These are phyloP conservation scores for Popillia japonica DNA, from an alignment of 1,140 invertebrate species.

Conservation along the genomic window DNA sequence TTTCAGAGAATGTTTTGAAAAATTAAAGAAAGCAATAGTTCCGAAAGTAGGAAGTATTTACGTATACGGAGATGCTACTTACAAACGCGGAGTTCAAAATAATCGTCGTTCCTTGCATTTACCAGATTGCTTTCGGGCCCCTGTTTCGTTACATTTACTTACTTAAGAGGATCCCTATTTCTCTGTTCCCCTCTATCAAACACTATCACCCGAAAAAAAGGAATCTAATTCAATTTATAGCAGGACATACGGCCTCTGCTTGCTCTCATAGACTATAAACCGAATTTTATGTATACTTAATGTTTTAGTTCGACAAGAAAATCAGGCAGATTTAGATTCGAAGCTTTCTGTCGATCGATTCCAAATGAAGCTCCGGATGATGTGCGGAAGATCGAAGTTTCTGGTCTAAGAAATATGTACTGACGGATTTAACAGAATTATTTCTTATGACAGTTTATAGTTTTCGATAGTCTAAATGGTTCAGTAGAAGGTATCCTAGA, in stretches of 20 bases:
- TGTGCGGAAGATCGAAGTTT: not conserved
- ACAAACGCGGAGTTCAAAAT: not conserved
- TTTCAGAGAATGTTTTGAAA: too few relatives aligned
- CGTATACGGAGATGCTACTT: not conserved
- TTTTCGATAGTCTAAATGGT: too few relatives aligned
- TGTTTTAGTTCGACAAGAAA: slow-evolving; percentile 33
- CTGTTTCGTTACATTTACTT: not conserved
- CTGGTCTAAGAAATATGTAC: too few relatives aligned
- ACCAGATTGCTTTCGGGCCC: not conserved
- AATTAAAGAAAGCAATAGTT: not conserved
- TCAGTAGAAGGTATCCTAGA: too few relatives aligned
- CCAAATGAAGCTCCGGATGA: slow-evolving; percentile 10
- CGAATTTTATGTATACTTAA: slow-evolving; percentile 31
- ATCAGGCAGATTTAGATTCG: slow-evolving; percentile 8
- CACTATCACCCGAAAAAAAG: slow-evolving; percentile 17
- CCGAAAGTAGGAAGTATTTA: not conserved
- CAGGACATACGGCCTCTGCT: slow-evolving; percentile 13
- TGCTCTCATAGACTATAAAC: slow-evolving; percentile 22
- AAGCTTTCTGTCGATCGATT: slow-evolving; percentile 9
- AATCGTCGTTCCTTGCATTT: not conserved
- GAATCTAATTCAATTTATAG: slow-evolving; percentile 31
- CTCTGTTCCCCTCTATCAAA: not conserved
- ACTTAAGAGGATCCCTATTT: not conserved
- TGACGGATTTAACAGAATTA: too few relatives aligned
- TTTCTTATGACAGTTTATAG: too few relatives aligned